Base-by-base conservation (phyloP, 2,113 vertebrate species). In the Rhinopomastus cyanomelas region DNA sequence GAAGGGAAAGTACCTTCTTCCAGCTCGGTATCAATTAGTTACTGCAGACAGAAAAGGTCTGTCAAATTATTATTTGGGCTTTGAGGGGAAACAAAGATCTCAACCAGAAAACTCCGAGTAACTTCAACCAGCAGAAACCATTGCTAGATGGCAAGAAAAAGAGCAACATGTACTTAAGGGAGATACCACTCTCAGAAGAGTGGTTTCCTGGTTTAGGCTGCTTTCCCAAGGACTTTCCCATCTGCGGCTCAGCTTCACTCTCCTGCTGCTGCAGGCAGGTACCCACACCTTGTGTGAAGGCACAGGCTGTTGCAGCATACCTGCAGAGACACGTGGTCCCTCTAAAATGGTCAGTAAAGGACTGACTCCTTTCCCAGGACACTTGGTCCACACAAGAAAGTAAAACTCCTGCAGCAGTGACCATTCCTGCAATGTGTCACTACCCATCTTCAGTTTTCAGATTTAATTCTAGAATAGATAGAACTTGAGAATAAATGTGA, bases 101-200 rank as follows among this genome's bases (percentile, higher is more conserved):
- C 65, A 9, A 9, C 5, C 42, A 78, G 16, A 65, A 77, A 56
- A 46, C 19, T 16, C 19, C 6, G 11, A 51, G 12, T 25, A 81
- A 53, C 6, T 74, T 27, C 34, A 78, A 36, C 27, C 32, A 66
- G 44, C 46, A 76, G 65, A 69, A 88, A 5, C 9, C 65, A 44
- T 3, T 42, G 29, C 39, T 71, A 36, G 37, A 51, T 7, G 7
- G 20, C 48, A 57, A 77, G 36, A 34, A 68, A 48, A 55, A 32
- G 5, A 55, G 1, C 1, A 0, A 52, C 23, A 21, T 5, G 16
- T 12, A 17, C 49, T 26, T 32, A 51, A n/a, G 17, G 32, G 29
- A 59, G 29, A 52, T 32, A 44, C 12, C 20, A 4, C 42, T 44
- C 64, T 56, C 37, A 11, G 39, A 74, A 69, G 44, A 71, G 34